Evolutionary conservation across 1,140 invertebrate genomes (phyloP), one percentile per base, ranked within the genome.

Genomic region (Xylocopa sonorina): DNA sequence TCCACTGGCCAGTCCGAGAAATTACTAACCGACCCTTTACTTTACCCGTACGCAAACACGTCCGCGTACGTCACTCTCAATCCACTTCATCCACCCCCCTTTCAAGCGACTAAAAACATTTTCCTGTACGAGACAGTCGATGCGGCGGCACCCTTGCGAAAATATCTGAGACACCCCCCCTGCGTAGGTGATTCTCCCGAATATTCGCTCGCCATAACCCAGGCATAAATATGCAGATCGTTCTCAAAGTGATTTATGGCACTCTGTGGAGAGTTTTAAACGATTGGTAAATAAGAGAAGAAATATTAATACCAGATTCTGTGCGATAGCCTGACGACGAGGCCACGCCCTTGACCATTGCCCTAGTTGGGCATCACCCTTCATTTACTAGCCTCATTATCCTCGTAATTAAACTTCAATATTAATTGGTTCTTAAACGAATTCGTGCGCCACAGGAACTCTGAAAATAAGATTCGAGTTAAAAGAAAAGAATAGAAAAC

Each of bases 1-100:
- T 81, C 75, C 53, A 83, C 80, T 80, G 82, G 71, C 83, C 83
- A 82, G 68, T 80, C 63, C 41, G 80, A 85, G 77, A 80, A 86
- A 86, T 82, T 86, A 85, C 77, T 50, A 57, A 60, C 73, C 62
- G 67, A 75, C 79, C 71, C 80, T 75, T 64, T 46, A 58, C 57
- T 53, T 77, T 81, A 51, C 79, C 80, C 75, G 29, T 82, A 82
- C 72, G 84, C 83, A 87, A 84, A 84, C 74, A 86, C 72, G 58
- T 64, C 79, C 73, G 78, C 63, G 50, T 64, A 84, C 76, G 68
- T 87, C 84, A 78, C 81, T 86, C 73, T 75, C 76, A 69, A 82
- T 87, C 78, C 63, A 66, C 74, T 69, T 82, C 66, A 29, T 71
- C 46, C 58, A n/a, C n/a, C 62, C 67, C 72, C 66, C 73, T 78